Conservation (phyloP, 2,888 invertebrate genomes). For the Matsumyia berberina region DNA sequence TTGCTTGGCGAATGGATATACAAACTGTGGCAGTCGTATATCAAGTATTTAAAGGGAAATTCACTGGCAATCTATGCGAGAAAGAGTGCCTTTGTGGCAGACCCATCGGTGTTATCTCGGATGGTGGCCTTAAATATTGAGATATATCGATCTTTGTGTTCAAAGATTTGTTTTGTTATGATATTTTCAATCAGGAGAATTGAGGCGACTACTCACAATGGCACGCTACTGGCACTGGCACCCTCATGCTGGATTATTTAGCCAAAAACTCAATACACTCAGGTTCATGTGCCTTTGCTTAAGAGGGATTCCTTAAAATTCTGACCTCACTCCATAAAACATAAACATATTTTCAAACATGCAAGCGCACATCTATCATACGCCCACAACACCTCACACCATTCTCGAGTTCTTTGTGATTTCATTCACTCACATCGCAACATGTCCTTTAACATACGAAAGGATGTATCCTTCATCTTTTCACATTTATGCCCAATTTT, state of each 20-base stretch:
- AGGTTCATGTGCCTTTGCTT: too few relatives aligned
- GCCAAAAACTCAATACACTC: background rate
- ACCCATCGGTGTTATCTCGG: background rate
- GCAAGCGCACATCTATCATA: conserved; percentile 16
- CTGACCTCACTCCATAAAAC: background rate
- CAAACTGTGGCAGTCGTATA: conserved; percentile 2
- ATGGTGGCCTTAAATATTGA: background rate
- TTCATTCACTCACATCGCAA: conserved; percentile 29
- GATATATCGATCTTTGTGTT: background rate
- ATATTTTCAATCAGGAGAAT: too few relatives aligned
- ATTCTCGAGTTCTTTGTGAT: conserved; percentile 30
- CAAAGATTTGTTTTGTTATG: too few relatives aligned
- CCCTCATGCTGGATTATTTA: background rate
- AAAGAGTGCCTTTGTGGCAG: conserved; percentile 6
- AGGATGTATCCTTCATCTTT: conserved; percentile 27
- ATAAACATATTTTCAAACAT: conserved; percentile 9
- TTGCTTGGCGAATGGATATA: conserved; percentile 5
- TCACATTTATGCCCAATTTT: conserved; percentile 57
- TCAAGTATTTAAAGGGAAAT: conserved; percentile 39
- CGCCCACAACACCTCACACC: background rate
- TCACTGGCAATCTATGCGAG: conserved; percentile 22
- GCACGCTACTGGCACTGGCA: too few relatives aligned
- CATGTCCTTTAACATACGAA: conserved; percentile 41
- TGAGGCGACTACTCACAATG: too few relatives aligned
- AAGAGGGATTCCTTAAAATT: background rate